Conservation (phyloP, 1,140 invertebrate genomes). For the Caenorhabditis elegans region DNA sequence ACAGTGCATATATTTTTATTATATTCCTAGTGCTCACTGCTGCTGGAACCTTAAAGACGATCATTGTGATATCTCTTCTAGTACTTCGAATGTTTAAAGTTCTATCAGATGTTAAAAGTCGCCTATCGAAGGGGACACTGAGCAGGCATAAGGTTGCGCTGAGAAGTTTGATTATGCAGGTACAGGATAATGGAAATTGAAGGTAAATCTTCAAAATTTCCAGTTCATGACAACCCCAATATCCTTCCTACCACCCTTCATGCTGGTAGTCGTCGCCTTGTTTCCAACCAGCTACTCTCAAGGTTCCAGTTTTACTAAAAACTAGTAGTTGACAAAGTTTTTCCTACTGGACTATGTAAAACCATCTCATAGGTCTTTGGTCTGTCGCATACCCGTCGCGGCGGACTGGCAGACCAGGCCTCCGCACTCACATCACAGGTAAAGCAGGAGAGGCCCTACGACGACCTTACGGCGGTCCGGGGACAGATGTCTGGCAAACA, state of each 20-base stretch:
- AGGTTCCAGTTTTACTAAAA: too few relatives aligned
- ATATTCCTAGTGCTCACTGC: not conserved
- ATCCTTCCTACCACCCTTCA: not conserved
- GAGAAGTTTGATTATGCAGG: not conserved
- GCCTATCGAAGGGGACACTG: not conserved
- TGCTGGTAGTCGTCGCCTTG: not conserved
- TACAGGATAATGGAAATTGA: not conserved
- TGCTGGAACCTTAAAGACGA: not conserved
- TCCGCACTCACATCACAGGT: too few relatives aligned
- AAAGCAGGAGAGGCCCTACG: too few relatives aligned
- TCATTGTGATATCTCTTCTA: not conserved
- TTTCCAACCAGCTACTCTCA: not conserved
- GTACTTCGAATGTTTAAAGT: not conserved
- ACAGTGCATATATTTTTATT: too few relatives aligned
- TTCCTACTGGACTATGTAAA: too few relatives aligned
- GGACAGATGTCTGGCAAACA: too few relatives aligned
- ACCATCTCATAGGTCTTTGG: too few relatives aligned
- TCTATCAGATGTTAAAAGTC: not conserved
- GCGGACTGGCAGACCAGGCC: too few relatives aligned
- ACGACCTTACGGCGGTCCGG: too few relatives aligned
- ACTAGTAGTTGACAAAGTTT: too few relatives aligned
- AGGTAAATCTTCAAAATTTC: not conserved
- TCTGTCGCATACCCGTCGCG: too few relatives aligned
- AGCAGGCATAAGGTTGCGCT: not conserved
- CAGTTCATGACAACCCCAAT: not conserved